Percentiles rank a stretch among this genome's conserved stretches.
phyloP scores from a whole-genome alignment of 2,888 invertebrate genomes.

The Pammene fasciana region DNA sequence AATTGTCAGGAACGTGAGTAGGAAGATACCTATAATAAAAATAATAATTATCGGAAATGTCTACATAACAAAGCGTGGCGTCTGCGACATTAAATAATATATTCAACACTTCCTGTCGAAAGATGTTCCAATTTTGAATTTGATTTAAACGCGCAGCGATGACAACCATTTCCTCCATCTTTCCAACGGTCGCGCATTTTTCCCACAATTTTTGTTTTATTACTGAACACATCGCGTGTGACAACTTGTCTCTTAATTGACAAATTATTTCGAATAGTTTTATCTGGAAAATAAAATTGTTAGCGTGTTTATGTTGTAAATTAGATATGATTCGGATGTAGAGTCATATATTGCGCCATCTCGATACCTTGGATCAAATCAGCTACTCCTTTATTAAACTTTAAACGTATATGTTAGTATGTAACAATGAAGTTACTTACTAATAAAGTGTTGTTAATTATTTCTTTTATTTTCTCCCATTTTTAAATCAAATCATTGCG shows the following conservation, averaged over 20 bases:
- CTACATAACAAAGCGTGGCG: constrained; percentile 59
- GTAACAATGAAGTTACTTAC: too few relatives aligned
- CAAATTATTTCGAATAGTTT: constrained; percentile 55
- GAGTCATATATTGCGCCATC: not conserved
- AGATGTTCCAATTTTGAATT: constrained; percentile 81
- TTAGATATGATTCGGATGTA: constrained; percentile 1
- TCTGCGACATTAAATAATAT: constrained; percentile 68
- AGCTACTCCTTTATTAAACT: not conserved
- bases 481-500: too few relatives aligned
- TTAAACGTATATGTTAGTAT: too few relatives aligned
- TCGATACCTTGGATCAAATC: not conserved
- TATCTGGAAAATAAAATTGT: constrained; percentile 30
- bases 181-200: constrained; percentile 60
- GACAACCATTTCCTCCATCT: constrained; percentile 78
- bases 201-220: constrained; percentile 64
- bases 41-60: constrained; percentile 58
- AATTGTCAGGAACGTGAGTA: constrained; percentile 42
- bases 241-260: constrained; percentile 54
- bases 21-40: constrained; percentile 46
- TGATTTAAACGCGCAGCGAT: constrained; percentile 75
- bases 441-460: too few relatives aligned
- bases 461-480: too few relatives aligned
- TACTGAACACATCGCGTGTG: constrained; percentile 48
- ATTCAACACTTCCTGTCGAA: constrained; percentile 78
- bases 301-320: constrained; percentile 6